phyloP scores from a whole-genome alignment of 2,888 invertebrate species.

The Drosophila seclusa region DNA sequence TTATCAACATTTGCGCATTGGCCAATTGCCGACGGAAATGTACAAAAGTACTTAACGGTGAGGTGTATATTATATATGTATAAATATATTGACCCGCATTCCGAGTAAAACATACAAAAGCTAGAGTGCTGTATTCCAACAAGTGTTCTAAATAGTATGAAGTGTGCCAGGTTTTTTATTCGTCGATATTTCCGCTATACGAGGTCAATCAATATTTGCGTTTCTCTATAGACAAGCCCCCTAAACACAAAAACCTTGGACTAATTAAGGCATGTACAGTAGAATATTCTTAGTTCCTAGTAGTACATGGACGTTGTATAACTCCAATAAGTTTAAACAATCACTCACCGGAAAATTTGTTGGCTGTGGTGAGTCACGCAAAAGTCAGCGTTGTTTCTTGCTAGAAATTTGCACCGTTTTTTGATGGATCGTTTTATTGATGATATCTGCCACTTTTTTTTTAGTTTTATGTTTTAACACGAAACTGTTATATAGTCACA shows the following conservation, averaged over 20 bases:
- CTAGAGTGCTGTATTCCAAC: conserved; percentile 5
- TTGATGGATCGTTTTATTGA: conserved; percentile 20
- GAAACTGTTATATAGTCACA: conserved; percentile 78
- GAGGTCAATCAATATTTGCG: conserved; percentile 37
- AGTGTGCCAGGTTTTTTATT: conserved; percentile 2
- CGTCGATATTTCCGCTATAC: not conserved
- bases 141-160: not conserved
- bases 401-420: conserved; percentile 25
- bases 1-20: conserved; percentile 30
- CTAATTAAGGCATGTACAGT: not conserved
- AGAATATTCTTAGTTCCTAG: not conserved
- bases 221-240: conserved; percentile 23
- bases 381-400: conserved; percentile 31
- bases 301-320: not conserved
- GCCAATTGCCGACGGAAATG: conserved; percentile 29
- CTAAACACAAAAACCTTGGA: not conserved
- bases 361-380: conserved; percentile 66
- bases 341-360: conserved; percentile 76
- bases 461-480: conserved; percentile 73
- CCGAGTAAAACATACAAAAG: conserved; percentile 4
- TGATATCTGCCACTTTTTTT: conserved; percentile 41
- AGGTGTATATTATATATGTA: conserved; percentile 28
- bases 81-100: conserved; percentile 58
- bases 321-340: conserved; percentile 12
- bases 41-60: conserved; percentile 1